Evolutionary conservation across 2,888 invertebrate species (phyloP).

Genomic region (Melolontha melolontha): DNA sequence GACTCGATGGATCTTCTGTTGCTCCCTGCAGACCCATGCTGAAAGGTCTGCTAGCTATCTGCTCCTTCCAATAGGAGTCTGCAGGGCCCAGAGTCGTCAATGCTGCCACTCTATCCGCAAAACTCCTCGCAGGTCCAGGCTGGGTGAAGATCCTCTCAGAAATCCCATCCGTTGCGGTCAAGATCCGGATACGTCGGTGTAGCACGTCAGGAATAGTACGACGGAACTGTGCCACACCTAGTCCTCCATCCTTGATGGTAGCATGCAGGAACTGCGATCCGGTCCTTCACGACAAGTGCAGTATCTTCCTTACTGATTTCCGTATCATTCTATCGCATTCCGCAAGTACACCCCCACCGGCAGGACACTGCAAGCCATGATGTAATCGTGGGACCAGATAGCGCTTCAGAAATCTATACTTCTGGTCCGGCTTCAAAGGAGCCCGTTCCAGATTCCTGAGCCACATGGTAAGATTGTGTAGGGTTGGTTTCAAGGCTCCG

Average conservation of each 20-base stretch:
- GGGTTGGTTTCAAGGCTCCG: constrained; percentile 46
- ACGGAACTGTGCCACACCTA: constrained; percentile 43
- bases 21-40: too few species aligned
- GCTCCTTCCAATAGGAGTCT: too few species aligned
- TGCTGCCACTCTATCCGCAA: too few species aligned
- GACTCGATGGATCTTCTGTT: constrained; percentile 43
- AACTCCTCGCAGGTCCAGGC: too few species aligned
- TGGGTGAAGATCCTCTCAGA: too few species aligned
- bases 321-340: constrained; percentile 57
- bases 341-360: constrained; percentile 47
- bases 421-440: too few species aligned
- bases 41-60: too few species aligned
- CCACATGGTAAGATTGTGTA: constrained; percentile 43
- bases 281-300: constrained; percentile 40
- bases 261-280: constrained; percentile 45
- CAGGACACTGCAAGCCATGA: constrained; percentile 58
- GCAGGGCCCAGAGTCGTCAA: too few species aligned
- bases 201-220: constrained; percentile 28
- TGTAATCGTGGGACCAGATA: constrained; percentile 44
- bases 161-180: too few species aligned
- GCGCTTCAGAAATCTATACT: constrained; percentile 53
- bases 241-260: constrained; percentile 30
- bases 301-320: constrained; percentile 51
- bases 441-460: constrained; percentile 58
- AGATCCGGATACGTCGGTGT: too few species aligned